Evolutionary conservation across 2,888 invertebrate genomes (phyloP), one percentile per base, ranked within the genome.

Genomic region (Selenia dentaria): DNA sequence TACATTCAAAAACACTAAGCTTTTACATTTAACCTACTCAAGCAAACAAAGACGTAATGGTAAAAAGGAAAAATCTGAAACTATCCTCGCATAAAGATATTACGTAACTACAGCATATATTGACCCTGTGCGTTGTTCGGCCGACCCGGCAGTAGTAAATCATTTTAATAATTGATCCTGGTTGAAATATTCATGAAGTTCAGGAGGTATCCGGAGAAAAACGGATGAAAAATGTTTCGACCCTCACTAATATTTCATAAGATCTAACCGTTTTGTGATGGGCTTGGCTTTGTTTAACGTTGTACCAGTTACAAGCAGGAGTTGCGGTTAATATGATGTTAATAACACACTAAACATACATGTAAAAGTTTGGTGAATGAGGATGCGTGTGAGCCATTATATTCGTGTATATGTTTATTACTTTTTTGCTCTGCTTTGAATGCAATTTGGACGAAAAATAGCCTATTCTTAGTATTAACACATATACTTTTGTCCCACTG

Each of bases 161-260:
- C 87, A 89, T 89, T 84, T 89, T 86, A 89, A 90, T 90, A 90
- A 89, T 88, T 88, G 85, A 90, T 88, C 83, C 72, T 61, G 70
- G 64, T 65, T 79, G 79, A 87, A 88, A 89, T 88, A 89, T 89
- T 88, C 88, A 90, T 86, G 83, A 83, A 83, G 73, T 79, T 82
- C 74, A 71, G 76, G 74, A 84, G 79, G 83, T 79, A 75, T 75
- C 71, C 70, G 65, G 66, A 66, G 73, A 74, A 79, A 81, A 83
- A 79, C 74, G 76, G 78, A 83, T 82, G 83, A 86, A 83, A 86
- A 86, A 82, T 82, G 79, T 71, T 79, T 67, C 64, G 58, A 61
- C 70, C 68, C 65, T 51, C 64, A 61, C 65, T 72, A 71, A 79
- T 77, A 79, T 81, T 78, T 77, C 63, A 69, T 65, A 64, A 70